Base-by-base conservation (phyloP, 2,888 invertebrate genomes). In the Trilocha varians region DNA sequence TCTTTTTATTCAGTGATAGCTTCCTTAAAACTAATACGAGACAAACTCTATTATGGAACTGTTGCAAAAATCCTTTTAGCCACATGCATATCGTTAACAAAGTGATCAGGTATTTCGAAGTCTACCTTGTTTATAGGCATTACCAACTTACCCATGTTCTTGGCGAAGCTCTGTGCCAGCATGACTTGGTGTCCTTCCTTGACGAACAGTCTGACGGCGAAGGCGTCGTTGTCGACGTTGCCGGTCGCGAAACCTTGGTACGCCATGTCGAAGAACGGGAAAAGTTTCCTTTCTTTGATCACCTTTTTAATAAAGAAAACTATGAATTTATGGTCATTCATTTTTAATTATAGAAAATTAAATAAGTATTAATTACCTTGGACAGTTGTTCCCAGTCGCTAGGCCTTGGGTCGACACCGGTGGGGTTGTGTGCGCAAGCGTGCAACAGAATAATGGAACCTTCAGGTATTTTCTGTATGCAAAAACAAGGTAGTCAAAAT, bases 391-490 rank as follows among this genome's bases (percentile, higher is more conserved):
- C 85, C 99, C 99, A 99, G 69, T 98, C 96, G 43, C 94, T 93
- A 5, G 88, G 88, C 47, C 84, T 91, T 2, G 97, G 97, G 80
- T 97, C 97, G 3, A 97, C 96, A 13, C 97, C 97, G 16, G 99
- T 99, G 11, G 99, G 99, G 86, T 99, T 99, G 82, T 99, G 99
- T 5, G 99, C 98, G 80, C 98, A 99, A 1, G 98, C 98, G 73
- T 99, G 99, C 33, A 99, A 82, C 44, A 99, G 80, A 56, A 99
- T 91, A 8, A 98, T 90, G 0, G 98, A 93, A 39, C 91, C 91
- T 64, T 94, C 93, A 0, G 98, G 98, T 36, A 98, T 96, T 89
- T 95, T 95, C 95, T 97, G 77, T 6, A 88, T 87, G 43, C n/a
- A 43, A 49, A 55, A 1, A 25, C 11, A 1, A 25, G n/a, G n/a